Percentiles rank a stretch among this genome's conserved stretches.
phyloP scores from a whole-genome alignment of 2,888 invertebrate species.

The Polydrusus pterygomalis region DNA sequence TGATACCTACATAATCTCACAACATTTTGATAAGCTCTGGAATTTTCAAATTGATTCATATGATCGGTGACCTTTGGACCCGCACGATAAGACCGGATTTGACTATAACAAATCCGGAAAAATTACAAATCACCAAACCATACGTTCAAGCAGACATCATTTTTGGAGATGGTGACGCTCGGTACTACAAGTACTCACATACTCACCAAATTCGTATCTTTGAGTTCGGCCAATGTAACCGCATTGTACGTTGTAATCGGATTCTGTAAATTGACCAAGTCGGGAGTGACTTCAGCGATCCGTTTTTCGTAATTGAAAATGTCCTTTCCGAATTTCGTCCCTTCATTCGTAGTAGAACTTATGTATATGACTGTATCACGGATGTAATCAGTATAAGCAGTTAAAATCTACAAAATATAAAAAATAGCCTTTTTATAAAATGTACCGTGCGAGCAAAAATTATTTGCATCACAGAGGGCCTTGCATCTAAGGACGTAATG shows the following conservation, averaged over 20 bases:
- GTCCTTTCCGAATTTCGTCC: conserved; percentile 73
- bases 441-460: no score
- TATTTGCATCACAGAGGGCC: no score
- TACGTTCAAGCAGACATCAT: not conserved
- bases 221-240: conserved; percentile 70
- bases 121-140: no score
- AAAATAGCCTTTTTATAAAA: no score
- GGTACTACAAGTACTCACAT: no score
- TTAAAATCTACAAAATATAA: conserved; percentile 69
- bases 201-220: conserved; percentile 70
- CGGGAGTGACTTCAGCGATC: conserved; percentile 74
- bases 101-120: no score
- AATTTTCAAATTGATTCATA: no score
- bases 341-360: conserved; percentile 71
- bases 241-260: conserved; percentile 70
- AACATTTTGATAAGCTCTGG: no score
- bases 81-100: no score
- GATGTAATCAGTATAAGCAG: conserved; percentile 73
- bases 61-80: no score
- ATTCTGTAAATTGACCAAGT: conserved; percentile 65
- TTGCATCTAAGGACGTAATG: no score
- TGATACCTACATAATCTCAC: no score
- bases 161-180: not conserved
- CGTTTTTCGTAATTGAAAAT: conserved; percentile 75
- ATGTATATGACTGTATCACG: conserved; percentile 73